These are phyloP conservation scores for Escarpia spicata DNA, from an alignment of 2,888 invertebrate genomes.

Conservation along the genomic window DNA sequence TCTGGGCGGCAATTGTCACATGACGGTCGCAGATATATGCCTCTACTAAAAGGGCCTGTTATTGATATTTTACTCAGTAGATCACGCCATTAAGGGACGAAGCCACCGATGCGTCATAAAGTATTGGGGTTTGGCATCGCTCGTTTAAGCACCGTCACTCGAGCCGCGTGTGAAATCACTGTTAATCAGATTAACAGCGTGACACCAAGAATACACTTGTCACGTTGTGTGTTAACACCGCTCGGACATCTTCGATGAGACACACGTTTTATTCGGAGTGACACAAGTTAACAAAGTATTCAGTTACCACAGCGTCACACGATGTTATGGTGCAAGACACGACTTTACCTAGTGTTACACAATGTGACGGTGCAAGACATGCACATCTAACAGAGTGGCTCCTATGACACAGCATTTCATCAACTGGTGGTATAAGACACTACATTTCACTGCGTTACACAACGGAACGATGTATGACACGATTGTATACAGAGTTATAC, in stretches of 20 bases:
- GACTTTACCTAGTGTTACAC: background rate
- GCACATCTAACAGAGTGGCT: background rate
- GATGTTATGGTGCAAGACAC: background rate
- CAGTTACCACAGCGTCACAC: background rate
- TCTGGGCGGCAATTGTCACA: background rate
- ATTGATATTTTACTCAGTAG: slow-evolving; percentile 13
- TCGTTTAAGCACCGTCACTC: background rate
- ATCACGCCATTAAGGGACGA: background rate
- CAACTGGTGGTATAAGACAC: too few relatives aligned
- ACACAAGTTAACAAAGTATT: background rate
- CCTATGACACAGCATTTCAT: background rate
- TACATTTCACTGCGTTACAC: background rate
- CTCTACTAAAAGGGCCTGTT: background rate
- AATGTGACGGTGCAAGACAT: background rate
- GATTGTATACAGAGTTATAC: too few relatives aligned
- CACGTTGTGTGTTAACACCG: background rate
- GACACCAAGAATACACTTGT: background rate
- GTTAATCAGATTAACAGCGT: background rate
- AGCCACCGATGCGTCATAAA: background rate
- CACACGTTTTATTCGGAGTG: background rate
- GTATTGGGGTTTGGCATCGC: background rate
- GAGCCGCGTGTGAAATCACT: background rate
- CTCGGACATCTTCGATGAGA: background rate
- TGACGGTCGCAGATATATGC: background rate
- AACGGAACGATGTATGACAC: background rate